phyloP scores from a whole-genome alignment of 2,797 vertebrate species.

The Melanotaenia nigrans region DNA sequence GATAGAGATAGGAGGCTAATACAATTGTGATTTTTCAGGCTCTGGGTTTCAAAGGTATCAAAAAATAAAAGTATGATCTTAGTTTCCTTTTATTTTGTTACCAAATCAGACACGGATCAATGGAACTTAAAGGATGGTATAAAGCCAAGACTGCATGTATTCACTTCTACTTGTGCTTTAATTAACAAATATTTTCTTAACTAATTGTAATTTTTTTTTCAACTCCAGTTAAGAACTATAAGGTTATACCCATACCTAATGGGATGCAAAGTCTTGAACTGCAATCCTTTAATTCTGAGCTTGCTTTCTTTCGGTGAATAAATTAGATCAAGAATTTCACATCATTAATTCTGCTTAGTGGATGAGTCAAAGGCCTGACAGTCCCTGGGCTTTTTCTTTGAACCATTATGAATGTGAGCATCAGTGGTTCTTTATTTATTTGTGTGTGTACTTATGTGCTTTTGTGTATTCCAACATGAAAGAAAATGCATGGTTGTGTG shows the following conservation, averaged over 20 bases:
- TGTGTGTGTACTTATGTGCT: background rate
- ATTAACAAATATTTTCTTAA: background rate
- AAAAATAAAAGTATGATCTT: background rate
- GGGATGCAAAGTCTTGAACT: constrained; percentile 32
- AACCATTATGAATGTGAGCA: constrained; percentile 21
- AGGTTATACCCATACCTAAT: constrained; percentile 21
- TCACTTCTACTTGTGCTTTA: background rate
- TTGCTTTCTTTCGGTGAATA: constrained; percentile 26
- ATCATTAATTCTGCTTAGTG: constrained; percentile 52
- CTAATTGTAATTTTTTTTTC: background rate
- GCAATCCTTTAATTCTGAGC: constrained; percentile 7
- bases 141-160: background rate
- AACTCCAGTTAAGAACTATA: constrained; percentile 2
- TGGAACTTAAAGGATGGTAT: background rate
- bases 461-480: constrained; percentile 22
- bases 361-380: constrained; percentile 36
- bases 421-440: constrained; percentile 25
- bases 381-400: constrained; percentile 42
- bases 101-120: background rate
- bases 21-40: background rate
- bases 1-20: background rate
- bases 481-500: constrained; percentile 10
- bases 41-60: background rate
- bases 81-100: background rate
- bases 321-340: constrained; percentile 51